Base-by-base conservation (phyloP, 2,888 invertebrate genomes). In the Ectobius pallidus region DNA sequence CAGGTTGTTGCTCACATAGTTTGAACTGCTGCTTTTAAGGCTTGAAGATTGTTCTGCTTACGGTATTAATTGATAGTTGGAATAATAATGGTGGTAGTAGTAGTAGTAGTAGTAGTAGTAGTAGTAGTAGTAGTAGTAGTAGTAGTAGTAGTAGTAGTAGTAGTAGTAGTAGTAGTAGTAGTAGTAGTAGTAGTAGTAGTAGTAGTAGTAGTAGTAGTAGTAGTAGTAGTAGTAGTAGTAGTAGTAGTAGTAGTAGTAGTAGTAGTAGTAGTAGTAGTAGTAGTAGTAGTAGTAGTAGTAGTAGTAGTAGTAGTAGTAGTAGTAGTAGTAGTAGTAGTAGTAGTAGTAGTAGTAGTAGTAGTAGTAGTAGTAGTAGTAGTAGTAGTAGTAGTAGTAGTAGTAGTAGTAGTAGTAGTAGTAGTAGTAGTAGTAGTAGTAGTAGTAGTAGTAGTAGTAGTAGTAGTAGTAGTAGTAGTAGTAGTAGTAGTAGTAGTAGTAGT, bases 91-190 rank as follows among this genome's bases (percentile, higher is more conserved):
- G 42, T 39, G 14, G 61, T 61, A 61, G 25, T 61, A 61, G 61
- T 61, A 61, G 61, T 61, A 61, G 61, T 61, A 61, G 61, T 61
- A 61, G 61, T 61, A 61, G 61, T 61, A 61, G 61, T 61, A 61
- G 61, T 61, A 61, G 61, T 61, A 61, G 61, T 61, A 61, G 61
- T 61, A 61, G 61, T 61, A 61, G 61, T 61, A 61, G 25, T 61
- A 61, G 61, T 61, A 61, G 61, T 61, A 61, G 61, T 61, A 61
- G 61, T 61, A 61, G 61, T 61, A 61, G 61, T 61, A 61, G 61
- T 61, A 61, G 61, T 61, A 61, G 61, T 61, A 61, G 25, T 61
- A 61, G 61, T 61, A 61, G 61, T 61, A 61, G 61, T 61, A 61
- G 61, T 61, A 61, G 61, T 61, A 61, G 25, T 61, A 61, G 61